Percentiles rank a stretch among this genome's conserved stretches.
phyloP scores from a whole-genome alignment of 2,888 invertebrate species.

The Galerucella nymphaeae region DNA sequence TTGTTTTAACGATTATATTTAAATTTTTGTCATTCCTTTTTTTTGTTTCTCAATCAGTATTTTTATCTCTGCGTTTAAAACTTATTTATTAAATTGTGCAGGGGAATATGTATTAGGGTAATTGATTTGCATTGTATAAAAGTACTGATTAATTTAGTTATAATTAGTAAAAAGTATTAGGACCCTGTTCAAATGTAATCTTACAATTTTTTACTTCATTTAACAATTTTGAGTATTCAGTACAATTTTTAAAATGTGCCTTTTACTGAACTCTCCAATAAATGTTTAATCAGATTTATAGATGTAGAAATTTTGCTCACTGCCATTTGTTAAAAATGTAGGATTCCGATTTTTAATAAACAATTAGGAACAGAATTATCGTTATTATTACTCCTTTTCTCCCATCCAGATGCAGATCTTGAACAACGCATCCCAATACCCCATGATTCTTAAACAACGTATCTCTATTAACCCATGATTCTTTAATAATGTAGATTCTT shows the following conservation, averaged over 20 bases:
- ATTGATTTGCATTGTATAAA: conserved; percentile 28
- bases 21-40: conserved; percentile 33
- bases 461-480: no score
- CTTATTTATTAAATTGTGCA: conserved; percentile 18
- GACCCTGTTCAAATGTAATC: conserved; percentile 22
- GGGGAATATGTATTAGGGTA: conserved; percentile 17
- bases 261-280: conserved; percentile 43
- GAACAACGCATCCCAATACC: no score
- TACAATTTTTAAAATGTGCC: conserved; percentile 44
- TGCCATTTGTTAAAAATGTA: conserved; percentile 46
- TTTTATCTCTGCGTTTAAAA: conserved; percentile 33
- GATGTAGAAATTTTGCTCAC: conserved; percentile 47
- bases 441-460: no score
- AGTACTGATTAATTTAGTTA: conserved; percentile 41
- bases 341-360: conserved; percentile 37
- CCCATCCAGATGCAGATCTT: no score
- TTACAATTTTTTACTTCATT: conserved; percentile 19
- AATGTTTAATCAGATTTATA: conserved; percentile 40
- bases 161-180: conserved; percentile 35
- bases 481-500: no score
- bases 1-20: conserved; percentile 27
- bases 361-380: background rate
- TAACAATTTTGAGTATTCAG: conserved; percentile 24
- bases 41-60: conserved; percentile 31
- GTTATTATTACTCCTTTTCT: background rate